These are phyloP conservation scores for Microtus pennsylvanicus DNA, from an alignment of 2,113 vertebrate species.

Conservation along the genomic window DNA sequence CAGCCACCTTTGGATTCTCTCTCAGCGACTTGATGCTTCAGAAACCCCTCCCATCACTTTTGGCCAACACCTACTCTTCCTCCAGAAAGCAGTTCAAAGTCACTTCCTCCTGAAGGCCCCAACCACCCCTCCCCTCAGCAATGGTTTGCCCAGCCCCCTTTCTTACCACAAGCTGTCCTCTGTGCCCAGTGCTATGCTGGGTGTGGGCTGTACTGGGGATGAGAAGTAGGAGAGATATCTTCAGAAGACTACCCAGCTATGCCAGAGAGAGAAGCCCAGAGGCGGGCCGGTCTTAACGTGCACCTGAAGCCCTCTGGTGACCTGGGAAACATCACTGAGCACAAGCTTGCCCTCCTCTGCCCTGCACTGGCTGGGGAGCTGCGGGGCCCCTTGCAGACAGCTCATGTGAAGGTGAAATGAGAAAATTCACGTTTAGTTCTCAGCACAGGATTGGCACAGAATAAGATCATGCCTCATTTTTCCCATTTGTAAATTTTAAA, in stretches of 20 bases:
- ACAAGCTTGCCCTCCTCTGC: not conserved
- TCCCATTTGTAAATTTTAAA: not conserved
- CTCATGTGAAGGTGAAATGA: not conserved
- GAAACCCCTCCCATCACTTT: slow-evolving; percentile 21
- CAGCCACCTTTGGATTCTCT: not conserved
- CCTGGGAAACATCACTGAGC: not conserved
- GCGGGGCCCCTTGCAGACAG: not conserved
- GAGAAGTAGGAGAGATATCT: not conserved
- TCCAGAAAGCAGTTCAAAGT: slow-evolving; percentile 38
- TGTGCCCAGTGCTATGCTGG: not conserved
- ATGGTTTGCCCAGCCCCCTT: not conserved
- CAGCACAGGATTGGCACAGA: not conserved
- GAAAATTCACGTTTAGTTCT: not conserved
- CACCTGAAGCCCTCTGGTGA: not conserved
- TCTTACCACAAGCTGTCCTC: not conserved
- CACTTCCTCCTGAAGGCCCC: slow-evolving; percentile 55
- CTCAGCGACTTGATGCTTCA: not conserved
- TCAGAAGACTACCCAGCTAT: not conserved
- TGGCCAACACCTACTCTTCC: slow-evolving; percentile 40
- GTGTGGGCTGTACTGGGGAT: not conserved
- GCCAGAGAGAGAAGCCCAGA: not conserved
- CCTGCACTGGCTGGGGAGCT: not conserved
- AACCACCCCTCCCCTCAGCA: not conserved
- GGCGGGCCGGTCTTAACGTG: not conserved
- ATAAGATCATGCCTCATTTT: not conserved